Evolutionary conservation across 1,140 invertebrate species (phyloP).

Genomic region (Zaprionus davidi): DNA sequence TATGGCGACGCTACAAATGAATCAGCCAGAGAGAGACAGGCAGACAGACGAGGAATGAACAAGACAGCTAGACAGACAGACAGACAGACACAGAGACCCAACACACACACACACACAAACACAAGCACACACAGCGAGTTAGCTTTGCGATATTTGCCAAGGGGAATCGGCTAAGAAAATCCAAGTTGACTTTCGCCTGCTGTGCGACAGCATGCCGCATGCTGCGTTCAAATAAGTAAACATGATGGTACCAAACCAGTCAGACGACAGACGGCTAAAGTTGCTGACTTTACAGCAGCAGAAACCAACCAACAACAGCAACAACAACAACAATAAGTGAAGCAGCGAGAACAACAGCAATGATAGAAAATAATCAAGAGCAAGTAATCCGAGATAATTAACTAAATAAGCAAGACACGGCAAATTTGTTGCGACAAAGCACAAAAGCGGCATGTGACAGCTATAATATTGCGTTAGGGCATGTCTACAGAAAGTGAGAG

Average conservation of each 20-base stretch:
- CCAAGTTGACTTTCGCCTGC: conserved; percentile 74
- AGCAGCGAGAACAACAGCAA: conserved; percentile 18
- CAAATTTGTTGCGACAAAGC: conserved; percentile 72
- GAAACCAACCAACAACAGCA: conserved; percentile 32
- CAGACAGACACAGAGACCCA: conserved; percentile 21
- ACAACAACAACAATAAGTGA: conserved; percentile 17
- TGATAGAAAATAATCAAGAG: conserved; percentile 79
- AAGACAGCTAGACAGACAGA: neutral
- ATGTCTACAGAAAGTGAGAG: conserved; percentile 1
- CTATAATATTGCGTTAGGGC: conserved; percentile 10
- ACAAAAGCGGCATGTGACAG: conserved; percentile 35
- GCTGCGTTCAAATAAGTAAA: conserved; percentile 80
- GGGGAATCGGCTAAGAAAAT: conserved; percentile 70
- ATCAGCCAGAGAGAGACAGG: conserved; percentile 34
- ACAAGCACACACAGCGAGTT: conserved; percentile 25
- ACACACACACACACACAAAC: neutral
- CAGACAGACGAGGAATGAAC: neutral
- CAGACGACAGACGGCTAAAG: conserved; percentile 45
- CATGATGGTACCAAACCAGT: conserved; percentile 63
- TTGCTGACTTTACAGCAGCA: conserved; percentile 76
- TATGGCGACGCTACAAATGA: conserved; percentile 78
- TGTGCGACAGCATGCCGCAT: conserved; percentile 68
- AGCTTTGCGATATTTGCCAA: conserved; percentile 46
- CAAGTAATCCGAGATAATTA: conserved; percentile 80
- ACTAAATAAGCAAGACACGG: conserved; percentile 77